phyloP scores from a whole-genome alignment of 2,888 invertebrate species.

The Neelides folsomi region DNA sequence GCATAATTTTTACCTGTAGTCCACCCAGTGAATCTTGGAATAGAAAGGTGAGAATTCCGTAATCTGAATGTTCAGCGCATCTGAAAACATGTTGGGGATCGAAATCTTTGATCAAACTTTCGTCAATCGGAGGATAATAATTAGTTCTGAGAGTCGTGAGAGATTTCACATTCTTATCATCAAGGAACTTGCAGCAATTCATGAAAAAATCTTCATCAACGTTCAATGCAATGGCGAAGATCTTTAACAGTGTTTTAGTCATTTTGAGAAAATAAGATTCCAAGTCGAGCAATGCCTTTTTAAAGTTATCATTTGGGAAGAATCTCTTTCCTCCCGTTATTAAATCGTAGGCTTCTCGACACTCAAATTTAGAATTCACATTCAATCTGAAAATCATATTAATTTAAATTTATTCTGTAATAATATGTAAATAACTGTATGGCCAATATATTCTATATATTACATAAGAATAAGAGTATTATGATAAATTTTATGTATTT shows the following conservation, averaged over 20 bases:
- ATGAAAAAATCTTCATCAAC: conserved; percentile 9
- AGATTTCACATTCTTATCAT: conserved; percentile 5
- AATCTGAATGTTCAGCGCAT: conserved; percentile 36
- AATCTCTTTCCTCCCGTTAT: too few species aligned
- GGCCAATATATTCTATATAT: too few species aligned
- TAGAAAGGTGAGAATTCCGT: conserved; percentile 34
- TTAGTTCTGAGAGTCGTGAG: conserved; percentile 22
- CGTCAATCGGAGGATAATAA: conserved; percentile 28
- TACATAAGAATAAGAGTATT: background rate
- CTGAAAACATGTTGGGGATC: conserved; percentile 13
- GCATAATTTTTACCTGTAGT: conserved; percentile 31
- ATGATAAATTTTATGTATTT: too few species aligned
- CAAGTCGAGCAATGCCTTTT: too few species aligned
- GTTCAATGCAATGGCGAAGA: conserved; percentile 8
- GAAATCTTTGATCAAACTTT: background rate
- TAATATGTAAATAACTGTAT: too few species aligned
- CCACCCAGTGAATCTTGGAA: conserved; percentile 35
- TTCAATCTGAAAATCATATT: too few species aligned
- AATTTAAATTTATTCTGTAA: too few species aligned
- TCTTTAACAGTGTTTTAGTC: background rate
- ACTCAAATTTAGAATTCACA: too few species aligned
- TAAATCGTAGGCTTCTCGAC: too few species aligned
- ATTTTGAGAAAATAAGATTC: background rate
- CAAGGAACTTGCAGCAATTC: background rate
- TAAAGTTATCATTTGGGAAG: too few species aligned